Base-by-base conservation (phyloP, 2,797 vertebrate genomes). In the Hipposideros larvatus region DNA sequence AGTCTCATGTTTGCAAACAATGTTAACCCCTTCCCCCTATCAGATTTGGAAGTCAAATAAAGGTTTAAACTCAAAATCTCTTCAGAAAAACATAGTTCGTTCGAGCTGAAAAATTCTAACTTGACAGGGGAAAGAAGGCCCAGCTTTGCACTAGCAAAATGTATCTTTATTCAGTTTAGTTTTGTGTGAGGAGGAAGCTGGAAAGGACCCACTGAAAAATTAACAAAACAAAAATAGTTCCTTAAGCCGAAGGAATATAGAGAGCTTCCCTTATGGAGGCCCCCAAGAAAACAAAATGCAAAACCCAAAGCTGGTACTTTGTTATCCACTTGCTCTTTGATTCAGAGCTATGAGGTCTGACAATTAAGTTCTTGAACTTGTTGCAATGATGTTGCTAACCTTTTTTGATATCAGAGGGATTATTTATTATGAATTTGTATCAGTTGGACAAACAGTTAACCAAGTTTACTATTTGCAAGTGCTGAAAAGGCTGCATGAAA, bases 21-120 rank as follows among this genome's bases (percentile, higher is more conserved):
- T 65, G 82, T 22, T 7, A 91, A 96, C 86, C 63, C 22, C 4
- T 7, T 16, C 31, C 73, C 48, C 10, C 9, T 1, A 6, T 34
- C 37, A 80, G 61, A 48, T 92, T 94, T 96, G 74, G 85, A 96
- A 97, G 95, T 37, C 59, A 91, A 0, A 14, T 48, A 24, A 41
- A 97, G 66, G 18, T 93, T 46, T 96, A n/a, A 37, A 82, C 92
- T 94, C 92, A 90, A 91, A 95, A 51, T 78, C 28, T 85, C 68
- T 31, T 31, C 71, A 84, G 28, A 87, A 75, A 15, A 75, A 24
- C 37, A 48, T 5, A 34, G 18, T 77, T 80, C 53, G 61, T 37
- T 93, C 94, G n/a, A 90, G 51, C 43, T 79, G 75, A 75, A 87
- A 95, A 97, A 53, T 3, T 34, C 51, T 65, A 65, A 79, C 46